Conservation (phyloP, 2,797 vertebrate species). For the Dicrostonyx torquatus region DNA sequence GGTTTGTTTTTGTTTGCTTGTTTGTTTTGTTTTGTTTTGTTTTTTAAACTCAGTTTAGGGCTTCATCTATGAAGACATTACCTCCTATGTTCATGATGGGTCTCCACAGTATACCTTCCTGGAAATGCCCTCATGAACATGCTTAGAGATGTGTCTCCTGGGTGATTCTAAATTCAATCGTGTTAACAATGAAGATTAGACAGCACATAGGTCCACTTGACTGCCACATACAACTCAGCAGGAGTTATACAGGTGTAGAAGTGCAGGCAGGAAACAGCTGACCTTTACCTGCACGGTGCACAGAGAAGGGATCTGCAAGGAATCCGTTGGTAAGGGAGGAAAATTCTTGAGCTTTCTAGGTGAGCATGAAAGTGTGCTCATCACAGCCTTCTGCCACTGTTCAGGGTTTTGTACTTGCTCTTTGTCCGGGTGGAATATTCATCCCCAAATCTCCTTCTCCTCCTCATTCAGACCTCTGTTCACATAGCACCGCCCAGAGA, state of each 20-base stretch:
- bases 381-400: fast-evolving
- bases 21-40: no score
- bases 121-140: not conserved
- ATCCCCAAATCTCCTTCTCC: not conserved
- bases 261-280: not conserved
- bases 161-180: not conserved
- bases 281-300: not conserved
- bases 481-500: not conserved
- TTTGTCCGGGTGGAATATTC: not conserved
- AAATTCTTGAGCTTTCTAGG: not conserved
- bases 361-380: not conserved
- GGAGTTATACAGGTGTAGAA: not conserved
- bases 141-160: not conserved
- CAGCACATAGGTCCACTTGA: not conserved
- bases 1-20: not conserved
- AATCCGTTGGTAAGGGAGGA: not conserved
- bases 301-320: not conserved
- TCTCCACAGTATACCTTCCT: not conserved
- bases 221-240: fast-evolving
- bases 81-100: not conserved
- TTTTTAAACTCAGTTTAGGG: not conserved
- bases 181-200: not conserved
- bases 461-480: not conserved
- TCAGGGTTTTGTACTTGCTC: not conserved
- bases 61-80: not conserved